These are phyloP conservation scores for Lophius americanus DNA, from an alignment of 2,797 vertebrate species.

Conservation along the genomic window DNA sequence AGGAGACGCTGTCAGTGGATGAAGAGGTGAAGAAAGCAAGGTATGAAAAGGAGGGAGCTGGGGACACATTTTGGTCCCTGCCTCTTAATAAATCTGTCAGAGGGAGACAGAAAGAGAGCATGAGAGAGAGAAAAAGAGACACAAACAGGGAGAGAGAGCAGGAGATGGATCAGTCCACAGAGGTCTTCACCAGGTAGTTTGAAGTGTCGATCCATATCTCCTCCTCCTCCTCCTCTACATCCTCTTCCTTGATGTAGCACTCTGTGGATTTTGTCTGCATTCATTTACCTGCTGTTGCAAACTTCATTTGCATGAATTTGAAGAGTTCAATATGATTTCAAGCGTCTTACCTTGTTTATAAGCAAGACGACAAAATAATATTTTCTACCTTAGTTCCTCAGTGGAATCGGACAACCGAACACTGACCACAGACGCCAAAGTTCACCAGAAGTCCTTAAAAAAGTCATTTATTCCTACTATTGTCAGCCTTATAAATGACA, in stretches of 20 bases:
- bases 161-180: conserved; percentile 46
- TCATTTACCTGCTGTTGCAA: conserved; percentile 32
- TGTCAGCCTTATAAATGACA: no score
- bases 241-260: conserved; percentile 27
- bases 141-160: neutral
- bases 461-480: no score
- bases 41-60: conserved; percentile 55
- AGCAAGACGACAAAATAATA: no score
- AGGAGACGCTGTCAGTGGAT: conserved; percentile 59
- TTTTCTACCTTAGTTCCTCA: no score
- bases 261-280: conserved; percentile 17
- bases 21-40: conserved; percentile 52
- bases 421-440: no score
- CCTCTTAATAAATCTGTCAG: conserved; percentile 77
- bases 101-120: conserved; percentile 64
- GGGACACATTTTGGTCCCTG: conserved; percentile 65
- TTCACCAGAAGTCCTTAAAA: no score
- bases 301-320: neutral
- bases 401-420: no score
- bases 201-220: conserved; percentile 47
- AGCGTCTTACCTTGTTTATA: no score
- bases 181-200: conserved; percentile 67
- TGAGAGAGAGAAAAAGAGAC: conserved; percentile 20
- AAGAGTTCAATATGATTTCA: neutral
- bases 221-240: conserved; percentile 20